Evolutionary conservation across 1,140 invertebrate species (phyloP).

Genomic region (Pollicipes pollicipes): DNA sequence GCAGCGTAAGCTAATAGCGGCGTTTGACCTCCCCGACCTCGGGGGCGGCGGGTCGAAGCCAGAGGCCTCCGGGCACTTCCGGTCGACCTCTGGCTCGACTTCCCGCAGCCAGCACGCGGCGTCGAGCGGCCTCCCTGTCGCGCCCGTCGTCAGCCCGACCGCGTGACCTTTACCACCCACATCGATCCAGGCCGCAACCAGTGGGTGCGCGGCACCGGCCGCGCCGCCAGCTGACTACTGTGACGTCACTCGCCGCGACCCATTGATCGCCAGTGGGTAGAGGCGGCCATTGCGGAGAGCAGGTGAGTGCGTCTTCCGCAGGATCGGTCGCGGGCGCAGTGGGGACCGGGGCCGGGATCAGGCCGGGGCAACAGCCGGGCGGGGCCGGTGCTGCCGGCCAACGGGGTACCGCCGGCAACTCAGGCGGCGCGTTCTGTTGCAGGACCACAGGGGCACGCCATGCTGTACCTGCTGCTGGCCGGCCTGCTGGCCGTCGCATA

Average conservation of each 20-base stretch:
- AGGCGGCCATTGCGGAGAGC: neutral
- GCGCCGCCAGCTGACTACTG: neutral
- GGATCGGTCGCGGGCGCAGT: no score
- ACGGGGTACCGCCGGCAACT: no score
- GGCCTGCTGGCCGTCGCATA: neutral
- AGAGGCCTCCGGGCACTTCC: no score
- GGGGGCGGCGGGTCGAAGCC: no score
- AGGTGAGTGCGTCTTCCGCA: neutral
- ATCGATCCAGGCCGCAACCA: neutral
- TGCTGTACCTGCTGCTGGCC: neutral
- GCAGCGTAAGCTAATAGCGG: no score
- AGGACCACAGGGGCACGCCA: neutral
- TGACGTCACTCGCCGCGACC: neutral
- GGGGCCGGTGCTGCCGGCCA: no score
- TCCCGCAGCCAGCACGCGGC: neutral
- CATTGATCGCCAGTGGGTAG: neutral
- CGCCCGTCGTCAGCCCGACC: no score
- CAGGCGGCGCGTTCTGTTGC: neutral
- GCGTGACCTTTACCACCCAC: neutral
- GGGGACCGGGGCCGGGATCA: no score
- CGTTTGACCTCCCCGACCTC: no score
- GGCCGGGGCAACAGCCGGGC: no score
- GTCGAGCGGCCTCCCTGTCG: no score
- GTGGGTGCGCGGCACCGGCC: neutral
- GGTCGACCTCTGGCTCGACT: neutral